Evolutionary conservation across 2,888 invertebrate species (phyloP).

Genomic region (Yponomeuta cagnagella): DNA sequence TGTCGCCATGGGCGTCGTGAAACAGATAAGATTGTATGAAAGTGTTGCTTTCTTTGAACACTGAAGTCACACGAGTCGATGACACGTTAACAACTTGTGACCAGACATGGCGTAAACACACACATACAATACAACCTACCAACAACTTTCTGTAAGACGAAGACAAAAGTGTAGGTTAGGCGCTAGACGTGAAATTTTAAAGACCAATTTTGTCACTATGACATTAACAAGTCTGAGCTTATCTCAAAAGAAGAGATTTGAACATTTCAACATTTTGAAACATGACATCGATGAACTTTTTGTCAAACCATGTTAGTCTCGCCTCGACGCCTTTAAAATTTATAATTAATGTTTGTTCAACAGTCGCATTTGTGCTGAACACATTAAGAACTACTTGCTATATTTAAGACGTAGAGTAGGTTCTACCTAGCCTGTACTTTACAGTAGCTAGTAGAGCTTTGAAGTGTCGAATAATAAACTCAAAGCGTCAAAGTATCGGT

Average conservation of each 20-base stretch:
- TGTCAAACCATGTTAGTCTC: background rate
- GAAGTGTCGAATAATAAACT: background rate
- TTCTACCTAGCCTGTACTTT: background rate
- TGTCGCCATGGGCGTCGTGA: constrained; percentile 22
- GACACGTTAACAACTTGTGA: constrained; percentile 4
- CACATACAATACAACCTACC: background rate
- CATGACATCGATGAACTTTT: background rate
- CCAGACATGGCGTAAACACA: background rate
- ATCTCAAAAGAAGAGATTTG: too few species aligned
- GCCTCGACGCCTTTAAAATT: background rate
- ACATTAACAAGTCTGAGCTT: too few species aligned
- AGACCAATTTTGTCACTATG: too few species aligned
- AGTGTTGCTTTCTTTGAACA: background rate
- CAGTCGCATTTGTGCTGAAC: background rate
- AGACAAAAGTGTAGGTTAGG: too few species aligned
- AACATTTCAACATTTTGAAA: too few species aligned
- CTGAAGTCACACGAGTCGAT: background rate
- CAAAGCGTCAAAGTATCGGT: background rate
- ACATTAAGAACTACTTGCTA: background rate
- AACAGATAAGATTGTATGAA: background rate
- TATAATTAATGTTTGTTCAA: background rate
- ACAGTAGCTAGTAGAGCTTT: background rate
- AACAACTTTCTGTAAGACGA: too few species aligned
- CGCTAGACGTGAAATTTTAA: too few species aligned
- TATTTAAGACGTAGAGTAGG: background rate